phyloP scores from a whole-genome alignment of 2,888 invertebrate genomes.

The Orchesella flavescens region DNA sequence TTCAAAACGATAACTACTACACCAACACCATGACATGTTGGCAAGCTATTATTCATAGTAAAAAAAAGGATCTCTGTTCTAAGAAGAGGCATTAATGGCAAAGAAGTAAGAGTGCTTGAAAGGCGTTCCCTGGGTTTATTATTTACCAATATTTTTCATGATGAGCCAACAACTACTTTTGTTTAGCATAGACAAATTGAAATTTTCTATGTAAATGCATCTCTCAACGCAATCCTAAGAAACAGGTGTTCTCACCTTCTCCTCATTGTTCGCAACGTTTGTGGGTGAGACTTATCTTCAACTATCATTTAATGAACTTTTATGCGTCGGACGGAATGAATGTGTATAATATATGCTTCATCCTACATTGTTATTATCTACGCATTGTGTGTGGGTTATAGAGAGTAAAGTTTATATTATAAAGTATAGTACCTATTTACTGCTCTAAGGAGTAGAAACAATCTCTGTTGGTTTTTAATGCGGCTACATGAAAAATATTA shows the following conservation, averaged over 20 bases:
- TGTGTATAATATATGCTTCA: not conserved
- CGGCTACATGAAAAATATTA: no score
- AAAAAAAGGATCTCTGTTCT: not conserved
- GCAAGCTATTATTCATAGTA: slow-evolving; percentile 11
- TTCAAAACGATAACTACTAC: slow-evolving; percentile 12
- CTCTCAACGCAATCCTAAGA: not conserved
- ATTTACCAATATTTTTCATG: slow-evolving; percentile 15
- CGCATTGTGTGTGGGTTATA: no score
- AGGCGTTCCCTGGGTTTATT: slow-evolving; percentile 49
- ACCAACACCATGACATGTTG: slow-evolving; percentile 28
- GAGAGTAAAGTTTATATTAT: no score
- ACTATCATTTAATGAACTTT: not conserved
- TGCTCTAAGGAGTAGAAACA: no score
- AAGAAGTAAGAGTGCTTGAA: not conserved
- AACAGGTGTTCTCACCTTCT: not conserved
- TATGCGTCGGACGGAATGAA: not conserved
- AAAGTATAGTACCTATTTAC: no score
- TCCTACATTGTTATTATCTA: no score
- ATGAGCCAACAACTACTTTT: slow-evolving; percentile 11
- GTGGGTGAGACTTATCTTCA: not conserved
- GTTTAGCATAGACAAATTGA: slow-evolving; percentile 8
- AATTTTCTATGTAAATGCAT: not conserved
- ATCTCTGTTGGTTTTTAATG: no score
- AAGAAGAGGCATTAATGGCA: not conserved
- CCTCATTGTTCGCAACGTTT: not conserved